These are phyloP conservation scores for Silurus aristotelis DNA, from an alignment of 2,797 vertebrate species.

Conservation along the genomic window DNA sequence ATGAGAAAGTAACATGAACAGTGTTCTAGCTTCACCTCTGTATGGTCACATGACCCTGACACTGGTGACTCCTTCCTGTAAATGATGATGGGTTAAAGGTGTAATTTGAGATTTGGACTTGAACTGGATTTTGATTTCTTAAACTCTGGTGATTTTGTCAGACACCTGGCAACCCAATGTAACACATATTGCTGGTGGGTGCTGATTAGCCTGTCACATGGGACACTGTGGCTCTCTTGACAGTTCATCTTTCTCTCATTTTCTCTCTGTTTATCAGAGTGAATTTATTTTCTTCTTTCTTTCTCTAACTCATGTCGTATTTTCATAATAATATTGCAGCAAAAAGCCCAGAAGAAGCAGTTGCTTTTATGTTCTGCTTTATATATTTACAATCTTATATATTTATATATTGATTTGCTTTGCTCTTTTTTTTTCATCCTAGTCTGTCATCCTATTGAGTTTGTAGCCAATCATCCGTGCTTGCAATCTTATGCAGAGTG, in stretches of 20 bases:
- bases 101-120: conserved; percentile 8
- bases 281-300: conserved; percentile 45
- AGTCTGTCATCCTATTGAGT: conserved; percentile 66
- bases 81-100: neutral
- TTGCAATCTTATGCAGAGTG: conserved; percentile 72
- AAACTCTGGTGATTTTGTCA: neutral
- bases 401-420: neutral
- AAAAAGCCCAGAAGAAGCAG: neutral
- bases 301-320: conserved; percentile 3
- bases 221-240: conserved; percentile 49
- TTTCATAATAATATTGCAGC: conserved; percentile 33
- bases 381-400: neutral
- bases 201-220: conserved; percentile 60
- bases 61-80: neutral
- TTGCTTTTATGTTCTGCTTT: neutral
- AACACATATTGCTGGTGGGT: conserved; percentile 48
- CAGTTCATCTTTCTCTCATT: conserved; percentile 38
- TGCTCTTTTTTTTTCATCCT: neutral
- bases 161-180: neutral
- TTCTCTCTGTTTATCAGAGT: conserved; percentile 49
- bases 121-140: neutral
- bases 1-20: too few species aligned
- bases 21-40: neutral
- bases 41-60: neutral
- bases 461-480: conserved; percentile 61